Evolutionary conservation across 1,140 invertebrate species (phyloP).

Genomic region (Temnothorax nylanderi): DNA sequence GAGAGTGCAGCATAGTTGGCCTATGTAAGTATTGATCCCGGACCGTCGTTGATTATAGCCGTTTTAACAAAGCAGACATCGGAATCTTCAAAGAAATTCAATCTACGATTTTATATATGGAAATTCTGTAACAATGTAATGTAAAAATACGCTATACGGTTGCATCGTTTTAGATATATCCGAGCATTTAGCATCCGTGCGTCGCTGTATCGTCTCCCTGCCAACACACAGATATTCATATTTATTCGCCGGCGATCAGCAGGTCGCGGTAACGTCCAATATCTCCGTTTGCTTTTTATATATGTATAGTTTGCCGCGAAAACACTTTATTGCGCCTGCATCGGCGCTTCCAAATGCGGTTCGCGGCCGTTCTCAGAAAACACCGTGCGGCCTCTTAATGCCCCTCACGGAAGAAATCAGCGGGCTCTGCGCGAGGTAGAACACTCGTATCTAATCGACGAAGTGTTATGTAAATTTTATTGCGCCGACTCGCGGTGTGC

Average conservation of each 20-base stretch:
- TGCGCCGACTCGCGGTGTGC: slow-evolving; percentile 60
- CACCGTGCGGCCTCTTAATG: background rate
- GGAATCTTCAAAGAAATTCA: background rate
- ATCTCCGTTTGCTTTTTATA: slow-evolving; percentile 13
- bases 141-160: background rate
- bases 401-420: slow-evolving; percentile 22
- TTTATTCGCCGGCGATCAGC: slow-evolving; percentile 38
- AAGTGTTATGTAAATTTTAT: slow-evolving; percentile 72
- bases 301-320: background rate
- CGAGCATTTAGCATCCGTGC: background rate
- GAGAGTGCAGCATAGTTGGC: background rate
- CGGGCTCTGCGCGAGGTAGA: background rate
- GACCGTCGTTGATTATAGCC: background rate
- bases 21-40: background rate
- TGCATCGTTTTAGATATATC: background rate
- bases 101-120: background rate
- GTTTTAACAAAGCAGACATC: background rate
- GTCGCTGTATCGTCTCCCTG: background rate
- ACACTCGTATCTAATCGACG: slow-evolving; percentile 54
- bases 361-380: slow-evolving; percentile 18
- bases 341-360: slow-evolving; percentile 15
- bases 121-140: background rate
- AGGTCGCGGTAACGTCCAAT: background rate
- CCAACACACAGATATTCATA: background rate
- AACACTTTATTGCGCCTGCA: slow-evolving; percentile 17